These are phyloP conservation scores for Sturnus vulgaris DNA, from an alignment of 2,113 vertebrate species.

Conservation along the genomic window DNA sequence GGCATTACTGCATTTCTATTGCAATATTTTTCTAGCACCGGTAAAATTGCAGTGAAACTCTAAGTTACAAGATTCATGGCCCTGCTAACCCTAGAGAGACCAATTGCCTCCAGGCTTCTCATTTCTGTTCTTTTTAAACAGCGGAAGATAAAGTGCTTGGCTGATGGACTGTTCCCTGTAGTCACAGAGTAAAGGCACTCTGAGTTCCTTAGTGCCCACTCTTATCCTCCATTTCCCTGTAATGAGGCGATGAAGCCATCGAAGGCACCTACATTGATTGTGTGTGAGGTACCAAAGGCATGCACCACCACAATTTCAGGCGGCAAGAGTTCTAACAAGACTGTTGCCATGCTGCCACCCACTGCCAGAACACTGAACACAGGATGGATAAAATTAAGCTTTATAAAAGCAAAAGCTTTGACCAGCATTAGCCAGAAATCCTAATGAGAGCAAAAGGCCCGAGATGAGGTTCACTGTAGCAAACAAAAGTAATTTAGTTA, in stretches of 20 bases:
- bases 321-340: not conserved
- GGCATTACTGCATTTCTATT: not conserved
- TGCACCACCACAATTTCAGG: not conserved
- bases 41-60: not conserved
- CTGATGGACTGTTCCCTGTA: not conserved
- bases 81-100: not conserved
- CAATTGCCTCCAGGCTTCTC: not conserved
- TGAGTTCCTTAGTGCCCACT: not conserved
- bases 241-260: not conserved
- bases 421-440: not conserved
- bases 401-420: not conserved
- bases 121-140: not conserved
- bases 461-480: not conserved
- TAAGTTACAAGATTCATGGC: not conserved
- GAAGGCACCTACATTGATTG: not conserved
- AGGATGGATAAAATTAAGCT: not conserved
- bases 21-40: not conserved
- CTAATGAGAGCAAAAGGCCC: not conserved
- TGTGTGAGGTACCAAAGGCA: not conserved
- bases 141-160: not conserved
- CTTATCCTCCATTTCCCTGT: not conserved
- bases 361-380: not conserved
- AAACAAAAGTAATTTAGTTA: not conserved
- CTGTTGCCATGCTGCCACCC: constrained; percentile 32
- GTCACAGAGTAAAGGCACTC: not conserved